Percentiles rank a stretch among this genome's conserved stretches.
Conservation (phyloP, 1,140 invertebrate species). For the Calycopis cecrops region DNA sequence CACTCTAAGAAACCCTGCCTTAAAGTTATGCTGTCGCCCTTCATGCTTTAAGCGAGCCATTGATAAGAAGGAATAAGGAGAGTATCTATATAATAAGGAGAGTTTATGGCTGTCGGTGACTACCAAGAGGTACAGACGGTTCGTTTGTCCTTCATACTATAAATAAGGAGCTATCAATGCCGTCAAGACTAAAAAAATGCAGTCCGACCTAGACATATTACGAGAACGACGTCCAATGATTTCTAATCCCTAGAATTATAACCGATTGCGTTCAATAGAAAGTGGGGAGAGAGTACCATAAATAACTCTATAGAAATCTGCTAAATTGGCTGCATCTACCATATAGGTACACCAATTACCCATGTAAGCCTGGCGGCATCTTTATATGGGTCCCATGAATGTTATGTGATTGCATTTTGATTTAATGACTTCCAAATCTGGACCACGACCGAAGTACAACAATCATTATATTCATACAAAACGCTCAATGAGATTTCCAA, state of each 20-base stretch:
- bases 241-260: constrained; percentile 2
- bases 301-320: constrained; percentile 8
- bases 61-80: no score
- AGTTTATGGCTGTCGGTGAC: no score
- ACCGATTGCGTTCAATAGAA: constrained; percentile 1
- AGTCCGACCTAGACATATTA: no score
- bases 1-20: no score
- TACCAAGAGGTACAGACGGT: no score
- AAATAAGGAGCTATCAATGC: no score
- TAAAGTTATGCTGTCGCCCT: no score
- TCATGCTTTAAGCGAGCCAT: no score
- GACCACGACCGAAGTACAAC: neutral
- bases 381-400: constrained; percentile 11
- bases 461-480: constrained; percentile 1
- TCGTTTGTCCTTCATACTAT: no score
- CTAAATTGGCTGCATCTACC: neutral
- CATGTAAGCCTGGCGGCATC: neutral
- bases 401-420: constrained; percentile 8
- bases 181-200: no score
- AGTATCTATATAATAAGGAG: no score
- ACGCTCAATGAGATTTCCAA: neutral
- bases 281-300: constrained; percentile 1
- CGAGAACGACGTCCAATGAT: neutral
- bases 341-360: constrained; percentile 11
- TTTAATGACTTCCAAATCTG: constrained; percentile 7